Evolutionary conservation across 2,797 vertebrate genomes (phyloP).

Genomic region (Myiotriccus ornatus): DNA sequence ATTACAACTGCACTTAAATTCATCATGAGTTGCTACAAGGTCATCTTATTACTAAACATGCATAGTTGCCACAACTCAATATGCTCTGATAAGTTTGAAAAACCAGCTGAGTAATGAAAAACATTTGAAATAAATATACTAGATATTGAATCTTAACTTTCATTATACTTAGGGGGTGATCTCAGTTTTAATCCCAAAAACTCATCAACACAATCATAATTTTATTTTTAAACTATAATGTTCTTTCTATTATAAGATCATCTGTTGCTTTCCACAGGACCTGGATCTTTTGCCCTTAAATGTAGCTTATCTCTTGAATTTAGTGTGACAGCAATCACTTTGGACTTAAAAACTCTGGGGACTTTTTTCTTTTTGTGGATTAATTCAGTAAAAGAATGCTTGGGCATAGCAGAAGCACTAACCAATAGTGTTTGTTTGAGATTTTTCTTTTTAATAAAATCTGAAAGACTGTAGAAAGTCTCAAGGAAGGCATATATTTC

Average conservation of each 20-base stretch:
- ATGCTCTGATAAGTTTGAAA: neutral
- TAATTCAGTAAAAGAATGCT: neutral
- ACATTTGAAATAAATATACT: neutral
- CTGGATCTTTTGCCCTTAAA: neutral
- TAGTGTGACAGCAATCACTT: neutral
- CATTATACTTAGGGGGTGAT: neutral
- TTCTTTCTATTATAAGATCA: neutral
- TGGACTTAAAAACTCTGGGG: neutral
- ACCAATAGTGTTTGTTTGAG: neutral
- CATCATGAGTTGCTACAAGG: neutral
- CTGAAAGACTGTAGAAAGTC: neutral
- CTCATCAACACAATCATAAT: neutral
- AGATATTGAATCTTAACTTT: neutral
- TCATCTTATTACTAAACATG: neutral
- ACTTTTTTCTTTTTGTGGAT: neutral
- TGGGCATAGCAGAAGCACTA: neutral
- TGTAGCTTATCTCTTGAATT: neutral
- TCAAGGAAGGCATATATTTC: neutral
- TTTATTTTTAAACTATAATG: neutral
- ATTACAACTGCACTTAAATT: constrained; percentile 25
- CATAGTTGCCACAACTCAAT: neutral
- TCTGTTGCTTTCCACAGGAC: neutral
- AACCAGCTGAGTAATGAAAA: neutral
- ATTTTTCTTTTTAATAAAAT: neutral
- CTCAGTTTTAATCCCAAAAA: neutral